Conservation (phyloP, 2,113 vertebrate species). For the Crotalus viridis region DNA sequence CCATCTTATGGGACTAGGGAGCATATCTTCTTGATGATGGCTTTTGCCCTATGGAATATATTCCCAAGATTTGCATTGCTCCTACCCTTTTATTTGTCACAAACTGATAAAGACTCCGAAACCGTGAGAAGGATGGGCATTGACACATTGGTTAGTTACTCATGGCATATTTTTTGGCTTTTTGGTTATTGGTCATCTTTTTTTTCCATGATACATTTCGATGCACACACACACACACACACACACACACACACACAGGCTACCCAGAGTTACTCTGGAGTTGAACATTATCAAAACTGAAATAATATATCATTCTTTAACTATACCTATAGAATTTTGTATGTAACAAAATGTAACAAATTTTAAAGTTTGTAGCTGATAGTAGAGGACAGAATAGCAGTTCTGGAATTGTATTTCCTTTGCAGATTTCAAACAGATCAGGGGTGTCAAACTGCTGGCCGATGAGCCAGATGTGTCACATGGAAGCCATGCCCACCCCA, state of each 20-base stretch:
- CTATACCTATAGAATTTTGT: background rate
- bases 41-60: background rate
- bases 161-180: background rate
- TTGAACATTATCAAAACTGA: background rate
- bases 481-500: no score
- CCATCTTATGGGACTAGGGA: background rate
- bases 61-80: background rate
- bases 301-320: background rate
- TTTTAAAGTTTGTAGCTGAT: slow-evolving; percentile 60
- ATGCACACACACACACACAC: background rate
- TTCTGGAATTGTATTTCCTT: slow-evolving; percentile 59
- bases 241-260: background rate
- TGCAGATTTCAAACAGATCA: slow-evolving; percentile 63
- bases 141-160: background rate
- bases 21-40: background rate
- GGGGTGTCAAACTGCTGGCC: no score
- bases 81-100: background rate
- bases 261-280: background rate
- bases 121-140: background rate
- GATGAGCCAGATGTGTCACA: no score
- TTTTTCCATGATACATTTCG: background rate
- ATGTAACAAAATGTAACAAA: slow-evolving; percentile 31
- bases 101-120: background rate
- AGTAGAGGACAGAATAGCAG: slow-evolving; percentile 64
- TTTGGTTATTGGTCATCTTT: background rate